Evolutionary conservation across 2,113 vertebrate genomes (phyloP).

Genomic region (Rhombomys opimus): DNA sequence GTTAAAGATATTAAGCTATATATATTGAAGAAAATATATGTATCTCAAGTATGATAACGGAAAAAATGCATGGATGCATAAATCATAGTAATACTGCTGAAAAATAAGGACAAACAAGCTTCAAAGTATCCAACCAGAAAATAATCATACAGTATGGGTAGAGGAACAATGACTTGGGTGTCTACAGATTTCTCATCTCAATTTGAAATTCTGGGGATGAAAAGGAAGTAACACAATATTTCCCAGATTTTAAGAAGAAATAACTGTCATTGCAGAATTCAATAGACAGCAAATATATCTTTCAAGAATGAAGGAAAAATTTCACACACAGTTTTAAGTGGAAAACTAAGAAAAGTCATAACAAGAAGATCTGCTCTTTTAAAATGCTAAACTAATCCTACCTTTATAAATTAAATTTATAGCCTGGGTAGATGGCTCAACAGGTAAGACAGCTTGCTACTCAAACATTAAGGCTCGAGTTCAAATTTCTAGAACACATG

Average conservation of each 20-base stretch:
- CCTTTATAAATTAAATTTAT: neutral
- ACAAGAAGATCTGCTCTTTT: neutral
- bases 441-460: neutral
- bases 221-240: neutral
- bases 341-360: slow-evolving; percentile 28
- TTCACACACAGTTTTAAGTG: slow-evolving; percentile 3
- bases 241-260: slow-evolving; percentile 12
- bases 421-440: neutral
- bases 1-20: neutral
- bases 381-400: slow-evolving; percentile 12
- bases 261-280: neutral
- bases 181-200: neutral
- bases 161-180: neutral
- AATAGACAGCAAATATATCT: neutral
- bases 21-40: neutral
- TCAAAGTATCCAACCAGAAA: neutral
- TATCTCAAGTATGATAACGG: neutral
- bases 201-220: neutral
- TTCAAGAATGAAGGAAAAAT: slow-evolving; percentile 29
- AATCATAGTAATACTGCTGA: slow-evolving; percentile 2
- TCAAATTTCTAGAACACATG: neutral
- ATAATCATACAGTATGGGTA: neutral
- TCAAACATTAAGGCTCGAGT: neutral
- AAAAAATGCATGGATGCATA: neutral
- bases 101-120: neutral